Evolutionary conservation across 1,140 invertebrate genomes (phyloP).

Genomic region (Cotesia glomerata): DNA sequence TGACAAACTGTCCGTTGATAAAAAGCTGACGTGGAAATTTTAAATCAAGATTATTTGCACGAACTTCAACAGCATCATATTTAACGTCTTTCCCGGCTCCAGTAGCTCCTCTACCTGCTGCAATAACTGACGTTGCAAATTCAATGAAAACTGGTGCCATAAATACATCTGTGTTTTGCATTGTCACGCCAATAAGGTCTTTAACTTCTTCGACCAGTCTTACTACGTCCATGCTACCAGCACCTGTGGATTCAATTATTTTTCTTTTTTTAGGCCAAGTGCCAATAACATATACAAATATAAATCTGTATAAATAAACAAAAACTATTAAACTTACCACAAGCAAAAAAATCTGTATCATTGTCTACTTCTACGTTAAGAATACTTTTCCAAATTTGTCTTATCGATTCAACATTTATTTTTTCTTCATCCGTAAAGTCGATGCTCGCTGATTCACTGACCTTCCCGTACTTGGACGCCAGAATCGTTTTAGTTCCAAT

Average conservation of each 20-base stretch:
- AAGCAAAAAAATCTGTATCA: constrained; percentile 89
- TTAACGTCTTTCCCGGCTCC: constrained; percentile 62
- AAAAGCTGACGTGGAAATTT: constrained; percentile 89
- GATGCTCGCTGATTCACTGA: constrained; percentile 62
- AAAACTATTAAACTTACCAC: constrained; percentile 56
- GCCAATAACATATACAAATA: not conserved
- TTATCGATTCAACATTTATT: constrained; percentile 67
- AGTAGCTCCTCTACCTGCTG: constrained; percentile 70
- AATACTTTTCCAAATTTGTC: constrained; percentile 85
- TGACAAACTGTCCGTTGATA: constrained; percentile 89
- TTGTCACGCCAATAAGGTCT: constrained; percentile 75
- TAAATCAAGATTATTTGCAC: constrained; percentile 84
- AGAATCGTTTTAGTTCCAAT: constrained; percentile 83
- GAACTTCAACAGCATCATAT: constrained; percentile 77
- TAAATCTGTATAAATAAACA: too few species aligned
- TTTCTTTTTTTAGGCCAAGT: not conserved
- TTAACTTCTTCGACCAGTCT: constrained; percentile 92
- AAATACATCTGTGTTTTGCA: constrained; percentile 91
- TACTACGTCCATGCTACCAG: constrained; percentile 96
- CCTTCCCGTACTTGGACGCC: constrained; percentile 78
- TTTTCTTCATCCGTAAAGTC: constrained; percentile 82
- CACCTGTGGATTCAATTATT: constrained; percentile 62
- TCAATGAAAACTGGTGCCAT: constrained; percentile 90
- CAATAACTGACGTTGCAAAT: constrained; percentile 73
- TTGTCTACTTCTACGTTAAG: constrained; percentile 78